Evolutionary conservation across 2,113 vertebrate genomes (phyloP).

Genomic region (Alexandromys fortis): DNA sequence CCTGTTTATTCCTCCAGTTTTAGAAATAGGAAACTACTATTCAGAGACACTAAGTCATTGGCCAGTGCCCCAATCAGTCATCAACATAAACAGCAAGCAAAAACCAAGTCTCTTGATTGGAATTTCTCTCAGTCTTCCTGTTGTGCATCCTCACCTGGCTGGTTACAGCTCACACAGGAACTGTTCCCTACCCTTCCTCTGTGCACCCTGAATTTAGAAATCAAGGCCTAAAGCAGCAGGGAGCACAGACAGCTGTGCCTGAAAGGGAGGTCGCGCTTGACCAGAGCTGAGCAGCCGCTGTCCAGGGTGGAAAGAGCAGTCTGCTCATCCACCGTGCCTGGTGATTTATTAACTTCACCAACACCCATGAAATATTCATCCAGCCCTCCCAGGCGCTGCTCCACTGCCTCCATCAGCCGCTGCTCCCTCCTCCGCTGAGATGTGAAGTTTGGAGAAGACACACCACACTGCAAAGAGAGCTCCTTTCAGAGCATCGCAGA

Average conservation of each 20-base stretch:
- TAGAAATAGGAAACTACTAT: not conserved
- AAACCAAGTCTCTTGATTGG: not conserved
- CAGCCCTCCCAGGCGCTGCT: not conserved
- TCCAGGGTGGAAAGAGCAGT: not conserved
- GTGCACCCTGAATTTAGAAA: not conserved
- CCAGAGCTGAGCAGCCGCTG: not conserved
- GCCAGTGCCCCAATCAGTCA: not conserved
- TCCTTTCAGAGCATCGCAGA: not conserved
- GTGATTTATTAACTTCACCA: slow-evolving; percentile 68
- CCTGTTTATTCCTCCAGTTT: not conserved
- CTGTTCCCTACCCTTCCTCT: not conserved
- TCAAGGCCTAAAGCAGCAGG: not conserved
- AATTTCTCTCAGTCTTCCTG: not conserved
- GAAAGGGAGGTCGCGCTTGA: not conserved
- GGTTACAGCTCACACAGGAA: not conserved
- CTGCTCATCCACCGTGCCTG: not conserved
- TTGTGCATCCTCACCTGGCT: not conserved
- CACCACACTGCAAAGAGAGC: not conserved
- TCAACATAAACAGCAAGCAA: not conserved
- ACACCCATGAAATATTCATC: slow-evolving; percentile 70
- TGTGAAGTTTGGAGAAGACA: not conserved
- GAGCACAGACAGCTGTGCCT: not conserved
- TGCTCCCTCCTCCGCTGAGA: slow-evolving; percentile 4
- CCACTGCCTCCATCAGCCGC: slow-evolving; percentile 39
- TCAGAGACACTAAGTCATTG: not conserved